These are phyloP conservation scores for Cephus sareptanus DNA, from an alignment of 2,888 invertebrate species.

Conservation along the genomic window DNA sequence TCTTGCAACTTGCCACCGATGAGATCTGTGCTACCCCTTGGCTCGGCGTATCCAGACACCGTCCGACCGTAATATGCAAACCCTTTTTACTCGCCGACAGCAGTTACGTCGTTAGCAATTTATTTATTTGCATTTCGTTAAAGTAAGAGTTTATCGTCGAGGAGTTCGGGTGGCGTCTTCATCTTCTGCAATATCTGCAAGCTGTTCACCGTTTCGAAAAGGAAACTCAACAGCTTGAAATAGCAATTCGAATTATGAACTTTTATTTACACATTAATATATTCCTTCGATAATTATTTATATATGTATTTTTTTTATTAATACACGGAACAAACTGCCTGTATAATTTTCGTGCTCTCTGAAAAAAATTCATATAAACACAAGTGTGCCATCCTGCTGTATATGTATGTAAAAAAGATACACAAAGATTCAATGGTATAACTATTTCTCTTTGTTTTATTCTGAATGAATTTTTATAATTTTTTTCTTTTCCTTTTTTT, in stretches of 20 bases:
- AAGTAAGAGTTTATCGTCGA: neutral
- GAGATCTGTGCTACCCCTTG: slow-evolving; percentile 12
- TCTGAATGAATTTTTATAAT: too few relatives aligned
- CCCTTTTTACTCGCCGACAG: slow-evolving; percentile 14
- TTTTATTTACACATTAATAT: neutral
- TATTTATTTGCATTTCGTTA: slow-evolving; percentile 33
- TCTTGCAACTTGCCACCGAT: slow-evolving; percentile 31
- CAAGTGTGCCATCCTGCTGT: too few relatives aligned
- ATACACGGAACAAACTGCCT: too few relatives aligned
- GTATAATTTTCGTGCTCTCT: too few relatives aligned
- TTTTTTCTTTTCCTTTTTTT: too few relatives aligned
- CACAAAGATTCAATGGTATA: too few relatives aligned
- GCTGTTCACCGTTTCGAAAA: neutral
- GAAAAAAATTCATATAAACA: too few relatives aligned
- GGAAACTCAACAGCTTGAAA: neutral
- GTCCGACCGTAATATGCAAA: slow-evolving; percentile 13
- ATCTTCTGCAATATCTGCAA: neutral
- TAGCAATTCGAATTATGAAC: neutral
- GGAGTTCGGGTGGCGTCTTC: neutral
- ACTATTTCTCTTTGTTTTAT: too few relatives aligned
- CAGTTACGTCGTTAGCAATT: slow-evolving; percentile 30
- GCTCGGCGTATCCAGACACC: neutral
- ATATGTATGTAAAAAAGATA: too few relatives aligned
- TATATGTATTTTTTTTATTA: neutral
- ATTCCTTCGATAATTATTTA: neutral